Conservation (phyloP, 2,888 invertebrate genomes). For the Pristionchus japonicus region DNA sequence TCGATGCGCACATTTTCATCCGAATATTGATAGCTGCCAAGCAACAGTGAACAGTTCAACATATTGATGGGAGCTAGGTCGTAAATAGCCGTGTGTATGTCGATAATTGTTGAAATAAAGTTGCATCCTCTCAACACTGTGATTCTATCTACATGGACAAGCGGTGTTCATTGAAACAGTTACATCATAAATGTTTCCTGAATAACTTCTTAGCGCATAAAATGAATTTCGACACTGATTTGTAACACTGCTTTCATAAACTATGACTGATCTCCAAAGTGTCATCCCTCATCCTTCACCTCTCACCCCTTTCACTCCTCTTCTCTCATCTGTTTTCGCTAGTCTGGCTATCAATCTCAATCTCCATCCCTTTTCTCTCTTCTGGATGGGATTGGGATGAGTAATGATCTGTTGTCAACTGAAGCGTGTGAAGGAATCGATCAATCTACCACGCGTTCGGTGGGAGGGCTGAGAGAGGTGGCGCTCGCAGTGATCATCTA, state of each 20-base stretch:
- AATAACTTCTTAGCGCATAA: too few species aligned
- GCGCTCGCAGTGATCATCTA: background rate
- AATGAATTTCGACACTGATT: too few species aligned
- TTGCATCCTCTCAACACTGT: too few species aligned
- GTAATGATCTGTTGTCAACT: slow-evolving; percentile 28
- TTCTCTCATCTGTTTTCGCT: slow-evolving; percentile 19
- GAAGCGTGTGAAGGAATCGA: background rate
- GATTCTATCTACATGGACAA: too few species aligned
- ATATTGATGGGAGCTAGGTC: too few species aligned
- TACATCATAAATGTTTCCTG: background rate
- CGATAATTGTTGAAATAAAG: too few species aligned
- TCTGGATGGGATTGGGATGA: background rate
- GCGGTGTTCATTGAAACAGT: background rate
- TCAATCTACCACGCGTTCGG: background rate
- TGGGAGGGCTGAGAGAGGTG: background rate
- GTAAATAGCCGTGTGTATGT: too few species aligned
- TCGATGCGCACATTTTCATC: too few species aligned
- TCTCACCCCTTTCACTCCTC: background rate
- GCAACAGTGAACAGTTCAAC: too few species aligned
- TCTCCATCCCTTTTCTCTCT: background rate
- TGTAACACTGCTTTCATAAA: too few species aligned
- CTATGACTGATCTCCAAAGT: background rate
- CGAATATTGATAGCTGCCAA: too few species aligned
- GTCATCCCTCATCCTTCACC: background rate
- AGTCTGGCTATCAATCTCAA: slow-evolving; percentile 2